Evolutionary conservation across 2,113 vertebrate genomes (phyloP).

Genomic region (Chascanopsetta lugubris): DNA sequence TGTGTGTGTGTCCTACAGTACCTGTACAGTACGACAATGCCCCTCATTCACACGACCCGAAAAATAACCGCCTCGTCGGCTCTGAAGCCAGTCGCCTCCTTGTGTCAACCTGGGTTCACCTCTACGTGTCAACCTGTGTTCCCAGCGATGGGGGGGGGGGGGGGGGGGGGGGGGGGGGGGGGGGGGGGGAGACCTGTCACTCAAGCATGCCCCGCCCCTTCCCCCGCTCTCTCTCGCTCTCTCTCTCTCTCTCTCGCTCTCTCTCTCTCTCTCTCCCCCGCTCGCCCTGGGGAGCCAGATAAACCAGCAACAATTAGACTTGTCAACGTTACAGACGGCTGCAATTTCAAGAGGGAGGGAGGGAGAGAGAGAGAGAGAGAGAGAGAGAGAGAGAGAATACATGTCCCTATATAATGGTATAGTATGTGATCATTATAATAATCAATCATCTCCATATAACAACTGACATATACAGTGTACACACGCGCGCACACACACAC

Average conservation of each 20-base stretch:
- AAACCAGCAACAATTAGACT: constrained; percentile 32
- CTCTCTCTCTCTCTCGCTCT: constrained; percentile 3
- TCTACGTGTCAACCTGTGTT: constrained; percentile 42
- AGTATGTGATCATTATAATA: too few species aligned
- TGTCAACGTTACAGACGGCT: constrained; percentile 24
- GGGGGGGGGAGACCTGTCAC: constrained; percentile 45
- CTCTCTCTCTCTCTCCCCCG: too few species aligned
- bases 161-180: too few species aligned
- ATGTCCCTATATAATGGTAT: too few species aligned
- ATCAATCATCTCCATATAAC: too few species aligned
- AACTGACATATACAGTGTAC: background rate
- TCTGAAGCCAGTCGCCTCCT: constrained; percentile 22
- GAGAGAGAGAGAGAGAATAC: too few species aligned
- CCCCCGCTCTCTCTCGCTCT: background rate
- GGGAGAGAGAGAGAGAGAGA: too few species aligned
- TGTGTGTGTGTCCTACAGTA: constrained; percentile 39
- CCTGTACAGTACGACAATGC: constrained; percentile 34
- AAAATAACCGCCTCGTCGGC: constrained; percentile 56
- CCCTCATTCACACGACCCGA: constrained; percentile 45
- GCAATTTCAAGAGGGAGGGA: constrained; percentile 31
- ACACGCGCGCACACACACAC: too few species aligned
- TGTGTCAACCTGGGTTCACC: constrained; percentile 35
- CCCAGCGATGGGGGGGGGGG: constrained; percentile 24
- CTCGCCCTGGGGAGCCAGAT: constrained; percentile 32
- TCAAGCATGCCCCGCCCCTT: too few species aligned